Evolutionary conservation across 2,888 invertebrate species (phyloP).

Genomic region (Griposia aprilina): DNA sequence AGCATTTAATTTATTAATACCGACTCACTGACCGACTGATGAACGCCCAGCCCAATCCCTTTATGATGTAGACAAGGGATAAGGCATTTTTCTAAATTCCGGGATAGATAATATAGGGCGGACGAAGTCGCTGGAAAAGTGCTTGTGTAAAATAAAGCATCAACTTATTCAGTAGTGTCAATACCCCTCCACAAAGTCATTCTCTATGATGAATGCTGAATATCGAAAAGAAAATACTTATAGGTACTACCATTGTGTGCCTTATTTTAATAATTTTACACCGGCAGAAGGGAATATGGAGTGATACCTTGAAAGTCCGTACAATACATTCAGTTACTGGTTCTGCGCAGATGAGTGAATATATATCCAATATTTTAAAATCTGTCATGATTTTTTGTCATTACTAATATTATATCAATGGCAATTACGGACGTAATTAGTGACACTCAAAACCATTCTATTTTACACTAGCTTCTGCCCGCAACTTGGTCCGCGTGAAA

Average conservation of each 20-base stretch:
- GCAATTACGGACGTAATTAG: not conserved
- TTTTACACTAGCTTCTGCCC: not conserved
- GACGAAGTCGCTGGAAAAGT: not conserved
- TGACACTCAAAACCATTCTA: not conserved
- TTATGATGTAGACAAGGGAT: not conserved
- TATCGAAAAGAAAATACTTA: not conserved
- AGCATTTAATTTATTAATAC: slow-evolving; percentile 25
- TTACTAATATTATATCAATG: not conserved
- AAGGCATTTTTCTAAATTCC: not conserved
- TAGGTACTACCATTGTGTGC: not conserved
- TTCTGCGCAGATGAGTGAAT: not conserved
- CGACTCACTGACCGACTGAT: not conserved
- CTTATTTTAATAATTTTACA: not conserved
- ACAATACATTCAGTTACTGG: not conserved
- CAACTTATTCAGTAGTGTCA: not conserved
- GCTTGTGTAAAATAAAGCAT: not conserved
- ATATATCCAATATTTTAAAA: slow-evolving; percentile 1
- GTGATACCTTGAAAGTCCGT: not conserved
- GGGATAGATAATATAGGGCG: not conserved
- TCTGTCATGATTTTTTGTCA: not conserved
- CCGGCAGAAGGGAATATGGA: not conserved
- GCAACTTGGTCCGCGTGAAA: not conserved
- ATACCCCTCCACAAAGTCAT: not conserved
- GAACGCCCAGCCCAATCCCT: not conserved
- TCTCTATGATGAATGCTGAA: not conserved